Conservation (phyloP, 2,797 vertebrate genomes). For the Cossypha polioptera region DNA sequence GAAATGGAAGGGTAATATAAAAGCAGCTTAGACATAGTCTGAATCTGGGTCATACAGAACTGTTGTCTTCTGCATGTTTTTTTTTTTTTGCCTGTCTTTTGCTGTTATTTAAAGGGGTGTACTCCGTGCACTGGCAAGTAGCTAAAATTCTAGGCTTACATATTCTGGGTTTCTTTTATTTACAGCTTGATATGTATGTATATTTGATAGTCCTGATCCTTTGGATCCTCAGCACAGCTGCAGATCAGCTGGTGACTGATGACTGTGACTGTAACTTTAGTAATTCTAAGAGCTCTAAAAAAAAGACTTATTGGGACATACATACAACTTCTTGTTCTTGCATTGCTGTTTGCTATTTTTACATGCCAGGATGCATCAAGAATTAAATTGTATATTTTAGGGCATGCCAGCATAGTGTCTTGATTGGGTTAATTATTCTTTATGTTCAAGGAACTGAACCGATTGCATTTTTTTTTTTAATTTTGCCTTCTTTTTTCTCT, state of each 20-base stretch:
- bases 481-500: background rate
- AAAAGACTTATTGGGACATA: rapidly evolving
- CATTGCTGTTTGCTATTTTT: background rate
- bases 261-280: background rate
- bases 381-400: background rate
- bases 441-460: background rate
- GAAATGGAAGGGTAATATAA: background rate
- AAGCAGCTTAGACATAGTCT: background rate
- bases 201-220: background rate
- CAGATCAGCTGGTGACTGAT: background rate
- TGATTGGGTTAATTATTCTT: background rate
- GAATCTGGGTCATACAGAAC: background rate
- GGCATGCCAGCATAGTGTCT: background rate
- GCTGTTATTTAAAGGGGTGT: background rate
- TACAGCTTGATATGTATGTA: background rate
- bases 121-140: background rate
- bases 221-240: background rate
- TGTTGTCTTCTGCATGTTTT: background rate
- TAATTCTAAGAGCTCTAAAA: background rate
- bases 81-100: background rate
- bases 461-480: rapidly evolving
- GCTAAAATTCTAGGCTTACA: background rate
- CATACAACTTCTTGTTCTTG: background rate
- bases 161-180: background rate
- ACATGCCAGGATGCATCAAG: background rate